Conservation (phyloP, 2,113 vertebrate genomes). For the Psilopsiagon aurifrons region DNA sequence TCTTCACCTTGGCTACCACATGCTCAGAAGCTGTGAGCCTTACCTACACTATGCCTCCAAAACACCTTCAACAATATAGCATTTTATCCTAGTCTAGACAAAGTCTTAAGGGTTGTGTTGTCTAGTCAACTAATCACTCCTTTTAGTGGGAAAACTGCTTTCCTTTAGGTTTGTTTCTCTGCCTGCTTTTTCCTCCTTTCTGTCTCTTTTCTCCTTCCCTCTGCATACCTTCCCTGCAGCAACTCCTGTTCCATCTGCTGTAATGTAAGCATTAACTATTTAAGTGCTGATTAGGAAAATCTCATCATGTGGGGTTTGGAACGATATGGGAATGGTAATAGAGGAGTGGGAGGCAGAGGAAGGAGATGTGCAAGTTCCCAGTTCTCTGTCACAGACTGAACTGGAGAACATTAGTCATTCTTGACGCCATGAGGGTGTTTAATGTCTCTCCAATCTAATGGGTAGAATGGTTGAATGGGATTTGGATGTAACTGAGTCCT, state of each 20-base stretch:
- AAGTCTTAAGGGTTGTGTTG: conserved; percentile 31
- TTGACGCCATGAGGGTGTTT: not conserved
- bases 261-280: conserved; percentile 58
- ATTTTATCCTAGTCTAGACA: conserved; percentile 55
- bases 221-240: conserved; percentile 59
- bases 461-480: not conserved
- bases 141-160: conserved; percentile 27
- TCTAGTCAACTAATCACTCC: not conserved
- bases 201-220: conserved; percentile 30
- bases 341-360: conserved; percentile 24
- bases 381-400: not conserved
- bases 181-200: conserved; percentile 2
- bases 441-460: not conserved
- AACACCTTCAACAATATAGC: not conserved
- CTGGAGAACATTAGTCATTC: not conserved
- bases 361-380: not conserved
- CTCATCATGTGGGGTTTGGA: not conserved
- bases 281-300: conserved; percentile 57
- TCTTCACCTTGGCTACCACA: not conserved
- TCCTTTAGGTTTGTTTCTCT: conserved; percentile 12
- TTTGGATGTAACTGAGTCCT: not conserved
- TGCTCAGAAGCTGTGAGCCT: not conserved
- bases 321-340: not conserved
- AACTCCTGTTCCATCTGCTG: conserved; percentile 38
- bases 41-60: not conserved